A percentile compares a stretch with the other conserved stretches of the same genome.
These are phyloP conservation scores for Bombus waltoni DNA, from an alignment of 1,140 invertebrate genomes.

Conservation along the genomic window DNA sequence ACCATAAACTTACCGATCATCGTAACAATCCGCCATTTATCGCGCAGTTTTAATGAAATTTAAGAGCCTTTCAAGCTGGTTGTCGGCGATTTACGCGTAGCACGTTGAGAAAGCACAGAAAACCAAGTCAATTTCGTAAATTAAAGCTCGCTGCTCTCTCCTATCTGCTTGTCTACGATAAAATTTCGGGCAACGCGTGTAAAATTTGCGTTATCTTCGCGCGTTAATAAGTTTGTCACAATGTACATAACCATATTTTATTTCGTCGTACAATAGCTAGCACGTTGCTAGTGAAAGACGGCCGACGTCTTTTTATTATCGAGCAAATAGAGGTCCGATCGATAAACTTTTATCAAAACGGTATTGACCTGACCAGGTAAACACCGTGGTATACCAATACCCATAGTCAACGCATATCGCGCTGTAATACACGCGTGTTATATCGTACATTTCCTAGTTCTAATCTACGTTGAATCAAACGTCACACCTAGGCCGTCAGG, in stretches of 20 bases:
- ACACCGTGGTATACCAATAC: background rate
- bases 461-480: background rate
- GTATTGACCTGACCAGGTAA: background rate
- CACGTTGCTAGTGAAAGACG: background rate
- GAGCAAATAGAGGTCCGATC: background rate
- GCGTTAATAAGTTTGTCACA: background rate
- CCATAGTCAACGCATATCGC: slow-evolving; percentile 23
- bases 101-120: background rate
- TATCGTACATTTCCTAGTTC: background rate
- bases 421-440: background rate
- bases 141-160: background rate
- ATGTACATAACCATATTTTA: slow-evolving; percentile 6
- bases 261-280: background rate
- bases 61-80: background rate
- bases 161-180: background rate
- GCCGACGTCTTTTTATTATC: background rate
- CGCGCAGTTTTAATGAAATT: background rate
- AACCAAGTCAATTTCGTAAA: background rate
- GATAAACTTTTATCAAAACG: slow-evolving; percentile 30
- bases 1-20: background rate
- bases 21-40: background rate
- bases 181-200: background rate
- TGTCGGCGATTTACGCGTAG: background rate
- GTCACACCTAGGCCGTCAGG: background rate
- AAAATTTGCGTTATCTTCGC: slow-evolving; percentile 24